These are phyloP conservation scores for Microctenopoma stevenorrisi DNA, from an alignment of 2,797 vertebrate species.

Conservation along the genomic window DNA sequence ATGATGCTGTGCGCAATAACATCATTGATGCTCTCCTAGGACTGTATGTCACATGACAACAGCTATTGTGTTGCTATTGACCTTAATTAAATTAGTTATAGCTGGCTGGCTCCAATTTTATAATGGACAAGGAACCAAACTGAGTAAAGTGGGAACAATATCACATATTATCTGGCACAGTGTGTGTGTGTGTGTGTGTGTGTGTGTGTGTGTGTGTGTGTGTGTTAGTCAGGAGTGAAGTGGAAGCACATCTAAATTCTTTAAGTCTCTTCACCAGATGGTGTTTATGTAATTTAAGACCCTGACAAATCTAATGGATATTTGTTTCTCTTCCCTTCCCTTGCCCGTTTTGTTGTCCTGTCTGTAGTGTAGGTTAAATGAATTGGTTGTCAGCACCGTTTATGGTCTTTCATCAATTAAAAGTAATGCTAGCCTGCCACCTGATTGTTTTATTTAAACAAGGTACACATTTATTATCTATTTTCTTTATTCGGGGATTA, in stretches of 20 bases:
- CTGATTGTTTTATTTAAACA: constrained; percentile 58
- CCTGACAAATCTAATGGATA: constrained; percentile 64
- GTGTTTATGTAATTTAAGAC: constrained; percentile 79
- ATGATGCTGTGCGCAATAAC: constrained; percentile 65
- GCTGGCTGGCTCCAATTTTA: constrained; percentile 63
- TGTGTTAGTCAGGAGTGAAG: constrained; percentile 38
- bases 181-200: too few relatives aligned
- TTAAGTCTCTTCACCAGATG: constrained; percentile 76
- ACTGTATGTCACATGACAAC: constrained; percentile 53
- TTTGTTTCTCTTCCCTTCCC: constrained; percentile 49
- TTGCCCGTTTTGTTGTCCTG: constrained; percentile 38
- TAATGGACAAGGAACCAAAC: constrained; percentile 62
- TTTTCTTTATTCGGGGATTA: constrained; percentile 42
- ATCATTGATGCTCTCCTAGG: constrained; percentile 46
- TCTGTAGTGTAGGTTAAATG: constrained; percentile 64
- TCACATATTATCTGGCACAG: constrained; percentile 50
- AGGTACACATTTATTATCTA: constrained; percentile 51
- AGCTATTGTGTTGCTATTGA: constrained; percentile 72
- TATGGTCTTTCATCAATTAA: constrained; percentile 78
- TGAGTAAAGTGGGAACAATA: constrained; percentile 67
- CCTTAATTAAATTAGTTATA: constrained; percentile 79
- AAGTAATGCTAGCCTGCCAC: constrained; percentile 39
- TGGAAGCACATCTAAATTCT: constrained; percentile 50
- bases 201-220: too few relatives aligned
- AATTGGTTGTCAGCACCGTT: constrained; percentile 70